A percentile compares a stretch with the other conserved stretches of the same genome.
Conservation (phyloP, 2,113 vertebrate genomes). For the Erpornis zantholeuca region DNA sequence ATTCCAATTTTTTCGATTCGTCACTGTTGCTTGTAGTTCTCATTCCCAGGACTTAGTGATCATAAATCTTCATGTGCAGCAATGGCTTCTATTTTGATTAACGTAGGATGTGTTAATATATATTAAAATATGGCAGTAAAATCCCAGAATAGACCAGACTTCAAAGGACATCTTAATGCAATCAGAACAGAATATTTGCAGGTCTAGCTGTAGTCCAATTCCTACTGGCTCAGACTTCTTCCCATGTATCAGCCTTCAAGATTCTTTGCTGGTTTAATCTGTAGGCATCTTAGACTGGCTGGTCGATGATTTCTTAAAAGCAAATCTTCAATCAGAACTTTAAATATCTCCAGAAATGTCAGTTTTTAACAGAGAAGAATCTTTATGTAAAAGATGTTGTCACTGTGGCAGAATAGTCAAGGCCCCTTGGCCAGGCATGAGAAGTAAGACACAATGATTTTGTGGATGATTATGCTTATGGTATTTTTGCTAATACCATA, state of each 20-base stretch:
- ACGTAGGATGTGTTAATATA: neutral
- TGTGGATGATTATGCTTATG: neutral
- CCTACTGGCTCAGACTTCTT: neutral
- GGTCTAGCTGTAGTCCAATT: neutral
- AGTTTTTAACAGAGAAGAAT: neutral
- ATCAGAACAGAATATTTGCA: neutral
- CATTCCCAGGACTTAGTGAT: neutral
- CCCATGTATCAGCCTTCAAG: neutral
- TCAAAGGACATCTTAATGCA: neutral
- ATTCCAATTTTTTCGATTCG: neutral
- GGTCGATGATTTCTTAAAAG: neutral
- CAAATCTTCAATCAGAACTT: neutral
- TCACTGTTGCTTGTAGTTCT: slow-evolving; percentile 2
- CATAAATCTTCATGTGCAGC: neutral
- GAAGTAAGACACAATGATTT: neutral
- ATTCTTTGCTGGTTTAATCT: neutral
- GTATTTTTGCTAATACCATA: neutral
- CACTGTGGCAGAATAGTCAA: neutral
- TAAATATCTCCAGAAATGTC: neutral
- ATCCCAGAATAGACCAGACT: neutral
- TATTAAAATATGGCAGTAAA: neutral
- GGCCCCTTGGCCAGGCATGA: neutral
- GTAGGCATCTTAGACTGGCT: neutral
- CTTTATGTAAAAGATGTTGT: neutral
- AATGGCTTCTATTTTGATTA: neutral